Base-by-base conservation (phyloP, 2,113 vertebrate genomes). In the Sinocyclocheilus grahami region DNA sequence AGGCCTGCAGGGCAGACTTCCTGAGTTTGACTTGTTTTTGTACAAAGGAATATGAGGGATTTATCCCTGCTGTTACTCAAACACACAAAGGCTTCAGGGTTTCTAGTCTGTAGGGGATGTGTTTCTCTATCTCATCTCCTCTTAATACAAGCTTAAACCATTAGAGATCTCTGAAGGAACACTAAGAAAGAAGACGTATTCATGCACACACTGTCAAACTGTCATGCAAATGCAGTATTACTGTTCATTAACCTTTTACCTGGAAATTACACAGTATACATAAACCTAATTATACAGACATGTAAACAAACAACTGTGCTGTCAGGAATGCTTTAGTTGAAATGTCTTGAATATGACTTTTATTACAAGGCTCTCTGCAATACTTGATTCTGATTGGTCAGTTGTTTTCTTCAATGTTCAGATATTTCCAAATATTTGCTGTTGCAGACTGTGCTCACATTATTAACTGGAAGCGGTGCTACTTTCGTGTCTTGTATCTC, bases 11-110 rank as follows among this genome's bases (percentile, higher is more conserved):
- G 78, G 77, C 75, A 76, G 53, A 90, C 72, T 84, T 84, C 53
- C 63, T 77, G 60, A 78, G 72, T 51, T 88, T 89, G 87, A 86
- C 60, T 67, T 86, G 79, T 72, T 86, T 86, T 83, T 46, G 67
- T 75, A 72, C 83, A 78, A 48, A 69, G 85, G n/a, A 88, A 78
- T 88, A 78, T 86, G 33, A 75, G 37, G 48, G 46, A 22, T 86
- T 87, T 80, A 53, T 74, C 51, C 81, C 71, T 11, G 48, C 63
- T 83, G 30, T 84, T 84, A n/a, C 76, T 77, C n/a, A 24, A 83
- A 85, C 81, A 83, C 80, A 86, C 12, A 89, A 30, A 60, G 13
- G 69, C 81, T 62, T 77, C 42, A 74, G 51, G 82, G 51, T 74
- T 84, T 84, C 30, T 74, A 13, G 7, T 84, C 82, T 84, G 13